Conservation (phyloP, 2,113 vertebrate genomes). For the Sphyrna mokarran region DNA sequence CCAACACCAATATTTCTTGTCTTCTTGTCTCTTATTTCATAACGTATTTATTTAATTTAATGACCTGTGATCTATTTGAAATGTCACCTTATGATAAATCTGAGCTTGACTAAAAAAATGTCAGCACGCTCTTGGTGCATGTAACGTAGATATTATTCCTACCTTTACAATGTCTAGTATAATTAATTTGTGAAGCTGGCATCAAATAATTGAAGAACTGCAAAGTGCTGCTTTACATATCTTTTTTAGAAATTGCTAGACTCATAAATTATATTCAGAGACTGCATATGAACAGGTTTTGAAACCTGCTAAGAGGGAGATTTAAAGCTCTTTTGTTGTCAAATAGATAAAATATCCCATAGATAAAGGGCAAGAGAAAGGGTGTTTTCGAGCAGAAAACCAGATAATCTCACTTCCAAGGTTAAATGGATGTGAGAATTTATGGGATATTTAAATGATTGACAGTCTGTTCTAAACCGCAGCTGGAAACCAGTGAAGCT, state of each 20-base stretch:
- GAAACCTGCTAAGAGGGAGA: constrained; percentile 34
- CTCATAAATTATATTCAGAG: constrained; percentile 15
- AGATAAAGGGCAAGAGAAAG: constrained; percentile 41
- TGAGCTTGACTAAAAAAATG: constrained; percentile 5
- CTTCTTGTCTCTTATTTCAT: not conserved
- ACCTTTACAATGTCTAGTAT: not conserved
- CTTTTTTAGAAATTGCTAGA: not conserved
- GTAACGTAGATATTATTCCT: not conserved
- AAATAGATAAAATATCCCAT: constrained; percentile 40
- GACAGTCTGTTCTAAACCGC: constrained; percentile 41
- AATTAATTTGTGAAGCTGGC: not conserved
- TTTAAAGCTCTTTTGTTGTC: constrained; percentile 41
- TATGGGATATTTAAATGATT: constrained; percentile 43
- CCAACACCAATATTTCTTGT: not conserved
- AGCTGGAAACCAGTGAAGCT: constrained; percentile 44
- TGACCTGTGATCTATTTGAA: not conserved
- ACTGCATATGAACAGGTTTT: not conserved
- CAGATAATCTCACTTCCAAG: constrained; percentile 40
- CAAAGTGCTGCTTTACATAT: not conserved
- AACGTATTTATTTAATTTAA: not conserved
- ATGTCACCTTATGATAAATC: not conserved
- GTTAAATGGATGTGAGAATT: constrained; percentile 46
- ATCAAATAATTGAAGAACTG: not conserved
- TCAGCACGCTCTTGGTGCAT: too few species aligned
- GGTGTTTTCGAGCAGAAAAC: constrained; percentile 52